These are phyloP conservation scores for Tiphia femorata DNA, from an alignment of 2,888 invertebrate genomes.

Conservation along the genomic window DNA sequence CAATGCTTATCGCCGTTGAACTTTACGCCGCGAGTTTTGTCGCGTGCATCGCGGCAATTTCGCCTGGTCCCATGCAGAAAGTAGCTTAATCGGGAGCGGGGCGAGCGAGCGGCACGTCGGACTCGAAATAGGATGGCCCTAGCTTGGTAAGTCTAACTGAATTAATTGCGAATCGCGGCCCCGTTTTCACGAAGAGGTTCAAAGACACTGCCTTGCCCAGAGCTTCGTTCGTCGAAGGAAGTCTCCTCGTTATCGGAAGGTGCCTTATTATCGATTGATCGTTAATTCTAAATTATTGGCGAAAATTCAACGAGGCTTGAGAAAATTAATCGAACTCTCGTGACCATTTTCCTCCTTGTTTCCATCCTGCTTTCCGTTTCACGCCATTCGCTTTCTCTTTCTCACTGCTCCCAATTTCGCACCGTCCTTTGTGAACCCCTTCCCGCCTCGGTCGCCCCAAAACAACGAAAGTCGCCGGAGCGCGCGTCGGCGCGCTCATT, in stretches of 20 bases:
- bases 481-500: too few relatives aligned
- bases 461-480: too few relatives aligned
- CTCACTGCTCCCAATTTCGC: background rate
- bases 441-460: too few relatives aligned
- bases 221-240: too few relatives aligned
- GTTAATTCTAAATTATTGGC: too few relatives aligned
- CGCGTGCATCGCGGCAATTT: constrained; percentile 29
- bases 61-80: constrained; percentile 6
- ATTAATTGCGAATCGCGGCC: background rate
- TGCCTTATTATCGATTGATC: too few relatives aligned
- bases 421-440: too few relatives aligned
- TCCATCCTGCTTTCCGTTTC: background rate
- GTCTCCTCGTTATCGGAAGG: too few relatives aligned
- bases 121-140: background rate
- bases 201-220: background rate
- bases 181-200: background rate
- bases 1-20: constrained; percentile 13
- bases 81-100: constrained; percentile 9
- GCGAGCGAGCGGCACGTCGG: background rate
- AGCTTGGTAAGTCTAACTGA: background rate
- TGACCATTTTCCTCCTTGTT: background rate
- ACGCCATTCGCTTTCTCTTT: background rate
- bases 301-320: too few relatives aligned
- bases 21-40: constrained; percentile 20
- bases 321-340: background rate